A percentile compares a stretch with the other conserved stretches of the same genome.
These are phyloP conservation scores for Avahi laniger DNA, from an alignment of 2,797 vertebrate genomes.

Conservation along the genomic window DNA sequence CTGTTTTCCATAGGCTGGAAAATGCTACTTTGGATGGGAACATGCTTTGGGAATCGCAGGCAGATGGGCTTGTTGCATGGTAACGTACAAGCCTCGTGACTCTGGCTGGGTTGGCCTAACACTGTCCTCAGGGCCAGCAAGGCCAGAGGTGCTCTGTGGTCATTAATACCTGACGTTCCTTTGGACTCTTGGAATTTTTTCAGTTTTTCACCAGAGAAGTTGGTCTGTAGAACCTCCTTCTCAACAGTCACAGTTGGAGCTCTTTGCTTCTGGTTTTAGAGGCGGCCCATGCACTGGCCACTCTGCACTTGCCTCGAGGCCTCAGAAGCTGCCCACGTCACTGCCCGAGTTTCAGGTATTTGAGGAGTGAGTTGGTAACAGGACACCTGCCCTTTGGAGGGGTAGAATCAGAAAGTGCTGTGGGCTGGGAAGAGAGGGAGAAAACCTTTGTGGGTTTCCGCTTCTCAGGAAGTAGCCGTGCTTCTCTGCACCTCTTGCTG, in stretches of 20 bases:
- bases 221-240: background rate
- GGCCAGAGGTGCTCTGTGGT: background rate
- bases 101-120: background rate
- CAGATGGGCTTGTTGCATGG: background rate
- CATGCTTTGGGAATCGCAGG: background rate
- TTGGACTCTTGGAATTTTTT: background rate
- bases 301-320: background rate
- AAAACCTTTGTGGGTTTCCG: background rate
- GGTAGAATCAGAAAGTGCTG: background rate
- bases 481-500: background rate
- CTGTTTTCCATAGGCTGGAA: background rate
- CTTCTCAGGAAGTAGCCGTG: background rate
- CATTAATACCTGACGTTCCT: background rate
- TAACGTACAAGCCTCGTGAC: background rate
- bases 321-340: background rate
- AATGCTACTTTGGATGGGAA: background rate
- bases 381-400: background rate
- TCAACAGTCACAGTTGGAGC: background rate
- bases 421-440: background rate
- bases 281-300: accelerated
- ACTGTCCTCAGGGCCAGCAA: background rate
- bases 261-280: background rate
- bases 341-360: background rate
- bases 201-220: background rate
- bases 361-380: background rate